Percentiles rank a stretch among this genome's conserved stretches.
phyloP scores from a whole-genome alignment of 2,797 vertebrate species.

The Vespertilio murinus region DNA sequence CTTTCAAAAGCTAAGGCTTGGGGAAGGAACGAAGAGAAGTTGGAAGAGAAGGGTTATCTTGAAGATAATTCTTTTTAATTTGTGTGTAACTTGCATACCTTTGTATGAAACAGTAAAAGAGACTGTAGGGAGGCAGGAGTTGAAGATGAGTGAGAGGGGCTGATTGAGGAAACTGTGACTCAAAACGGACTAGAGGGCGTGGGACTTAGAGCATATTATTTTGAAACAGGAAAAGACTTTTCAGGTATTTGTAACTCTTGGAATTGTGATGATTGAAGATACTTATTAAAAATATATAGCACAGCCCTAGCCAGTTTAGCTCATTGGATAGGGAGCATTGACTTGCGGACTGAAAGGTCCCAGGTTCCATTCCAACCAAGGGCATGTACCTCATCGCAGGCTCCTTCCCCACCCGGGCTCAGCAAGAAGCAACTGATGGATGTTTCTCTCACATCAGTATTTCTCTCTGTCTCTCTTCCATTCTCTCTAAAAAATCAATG shows the following conservation, averaged over 20 bases:
- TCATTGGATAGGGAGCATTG: too few species aligned
- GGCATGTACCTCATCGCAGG: too few species aligned
- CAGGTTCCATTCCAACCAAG: too few species aligned
- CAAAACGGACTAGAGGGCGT: background rate
- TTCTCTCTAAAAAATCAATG: too few species aligned
- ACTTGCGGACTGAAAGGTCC: too few species aligned
- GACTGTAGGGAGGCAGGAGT: background rate
- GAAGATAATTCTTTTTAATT: background rate
- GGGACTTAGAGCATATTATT: background rate
- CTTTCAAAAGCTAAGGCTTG: background rate
- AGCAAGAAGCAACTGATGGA: too few species aligned
- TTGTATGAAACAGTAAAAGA: background rate
- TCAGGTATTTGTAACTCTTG: background rate
- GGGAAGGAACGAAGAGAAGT: background rate
- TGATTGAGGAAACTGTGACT: background rate
- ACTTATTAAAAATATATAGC: conserved; percentile 62
- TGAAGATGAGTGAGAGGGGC: background rate
- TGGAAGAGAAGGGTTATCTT: background rate
- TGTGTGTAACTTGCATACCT: background rate
- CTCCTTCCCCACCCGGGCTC: too few species aligned
- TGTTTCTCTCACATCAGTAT: too few species aligned
- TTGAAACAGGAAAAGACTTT: background rate
- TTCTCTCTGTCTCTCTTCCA: too few species aligned
- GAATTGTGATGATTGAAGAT: conserved; percentile 45
- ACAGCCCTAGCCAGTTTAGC: background rate